Evolutionary conservation across 1,140 invertebrate genomes (phyloP), one percentile per base, ranked within the genome.

Genomic region (Pogonomyrmex californicus): DNA sequence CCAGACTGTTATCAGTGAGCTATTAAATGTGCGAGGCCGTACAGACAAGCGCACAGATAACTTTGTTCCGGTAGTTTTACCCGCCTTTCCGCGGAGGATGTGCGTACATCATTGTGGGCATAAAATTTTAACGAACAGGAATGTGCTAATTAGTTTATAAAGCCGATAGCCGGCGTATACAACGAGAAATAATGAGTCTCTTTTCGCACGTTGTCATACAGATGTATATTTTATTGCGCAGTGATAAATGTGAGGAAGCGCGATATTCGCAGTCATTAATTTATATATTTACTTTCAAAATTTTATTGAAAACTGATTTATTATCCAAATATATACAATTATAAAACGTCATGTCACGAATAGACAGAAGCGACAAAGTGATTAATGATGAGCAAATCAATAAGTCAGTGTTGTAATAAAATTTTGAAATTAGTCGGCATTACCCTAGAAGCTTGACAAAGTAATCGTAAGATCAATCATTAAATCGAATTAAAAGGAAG

Each of bases 61-160:
- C 65, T 56, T 65, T 9, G 33, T 60, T 4, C 49, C 54, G 41
- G 58, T 58, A 88, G 62, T 65, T 70, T 77, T 77, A 10, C 7
- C 51, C 49, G 30, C 30, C 44, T 62, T 14, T 14, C 44, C n/a
- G n/a, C 60, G 71, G 71, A 65, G 41, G 30, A 82, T 44, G 51
- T 56, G 41, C 73, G 44, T 77, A 58, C 58, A 33, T 33, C 60
- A 79, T 81, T 73, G 88, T 71, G 70, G 86, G 89, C 86, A 76
- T 90, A 92, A 89, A 90, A 91, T 92, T 93, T 92, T 93, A 92
- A 92, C 93, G 92, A 93, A 92, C 82, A 88, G 87, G 86, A 91
- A 90, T 89, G 83, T 87, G 86, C 87, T 93, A 92, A 93, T 93
- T 92, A 93, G 87, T 65, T 90, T 85, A 87, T 92, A 89, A 86